These are phyloP conservation scores for Planiliza haematocheilus DNA, from an alignment of 2,113 vertebrate species.

Conservation along the genomic window DNA sequence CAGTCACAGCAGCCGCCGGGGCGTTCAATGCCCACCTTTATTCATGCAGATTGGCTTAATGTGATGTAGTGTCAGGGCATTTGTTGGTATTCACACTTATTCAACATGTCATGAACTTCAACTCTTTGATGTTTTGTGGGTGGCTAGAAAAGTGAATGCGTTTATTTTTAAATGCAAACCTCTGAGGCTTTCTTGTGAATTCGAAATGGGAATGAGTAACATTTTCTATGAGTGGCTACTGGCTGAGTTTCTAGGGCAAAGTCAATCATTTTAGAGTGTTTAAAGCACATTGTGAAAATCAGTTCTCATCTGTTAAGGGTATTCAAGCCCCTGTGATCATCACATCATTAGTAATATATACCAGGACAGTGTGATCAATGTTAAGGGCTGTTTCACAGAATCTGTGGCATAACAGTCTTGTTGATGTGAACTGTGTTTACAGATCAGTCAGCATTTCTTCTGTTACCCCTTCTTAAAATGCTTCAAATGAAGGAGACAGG, in stretches of 20 bases:
- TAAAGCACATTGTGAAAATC: not conserved
- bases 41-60: not conserved
- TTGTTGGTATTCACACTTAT: not conserved
- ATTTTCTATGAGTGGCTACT: not conserved
- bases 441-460: not conserved
- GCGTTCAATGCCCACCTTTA: not conserved
- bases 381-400: not conserved
- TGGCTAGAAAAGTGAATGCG: not conserved
- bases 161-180: constrained; percentile 3
- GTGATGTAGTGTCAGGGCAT: not conserved
- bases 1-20: not conserved
- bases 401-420: not conserved
- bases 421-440: not conserved
- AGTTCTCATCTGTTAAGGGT: not conserved
- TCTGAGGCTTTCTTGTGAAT: not conserved
- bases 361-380: not conserved
- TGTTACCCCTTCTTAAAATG: not conserved
- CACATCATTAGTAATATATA: not conserved
- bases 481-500: not conserved
- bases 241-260: not conserved
- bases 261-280: not conserved
- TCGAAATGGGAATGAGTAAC: not conserved
- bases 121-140: not conserved
- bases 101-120: not conserved
- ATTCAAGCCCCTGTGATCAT: not conserved